Base-by-base conservation (phyloP, 2,888 invertebrate genomes). In the Troglohyphantes excavatus region DNA sequence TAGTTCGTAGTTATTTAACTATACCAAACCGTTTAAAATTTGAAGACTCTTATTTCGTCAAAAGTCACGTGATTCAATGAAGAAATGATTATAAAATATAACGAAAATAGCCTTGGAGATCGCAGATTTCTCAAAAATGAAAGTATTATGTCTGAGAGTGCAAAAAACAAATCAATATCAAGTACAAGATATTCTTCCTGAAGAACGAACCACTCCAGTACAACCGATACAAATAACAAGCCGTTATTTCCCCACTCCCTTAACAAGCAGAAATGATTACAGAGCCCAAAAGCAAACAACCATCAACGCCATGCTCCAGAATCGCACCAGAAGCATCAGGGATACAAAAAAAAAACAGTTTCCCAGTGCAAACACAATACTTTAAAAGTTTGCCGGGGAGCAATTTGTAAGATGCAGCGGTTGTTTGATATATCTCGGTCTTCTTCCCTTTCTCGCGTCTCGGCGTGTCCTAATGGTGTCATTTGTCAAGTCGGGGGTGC, bases 341-440 rank as follows among this genome's bases (percentile, higher is more conserved):
- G 17, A 53, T 2, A 7, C 5, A 43, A 21, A 70, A 70, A 67
- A 72, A 72, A 72, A 46, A 39, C 26, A 72, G 59, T 75, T 43
- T 65, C 78, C 65, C 7, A 53, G 67, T 13, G n/a, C 53, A 79
- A 67, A 79, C 67, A 79, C 67, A 79, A 53, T 68, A 46, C 67
- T 78, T 79, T 68, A 79, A 79, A 79, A 79, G 67, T 79, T n/a
- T 79, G 75, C 29, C 2, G 29, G 46, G 65, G 21, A 19, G 68
- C 67, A 67, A 79, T 79, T 79, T 79, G 68, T 79, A 43, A 78
- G 67, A 46, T 17, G 78, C 78, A 23, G 78, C 43, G 63, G 78
- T 65, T 23, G 65, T 68, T 79, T 79, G 79, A 79, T 79, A 46
- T 65, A 79, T 79, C 33, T 23, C 21, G n/a, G n/a, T 5, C 13